Base-by-base conservation (phyloP, 2,888 invertebrate species). In the Drosophila sordidapex region DNA sequence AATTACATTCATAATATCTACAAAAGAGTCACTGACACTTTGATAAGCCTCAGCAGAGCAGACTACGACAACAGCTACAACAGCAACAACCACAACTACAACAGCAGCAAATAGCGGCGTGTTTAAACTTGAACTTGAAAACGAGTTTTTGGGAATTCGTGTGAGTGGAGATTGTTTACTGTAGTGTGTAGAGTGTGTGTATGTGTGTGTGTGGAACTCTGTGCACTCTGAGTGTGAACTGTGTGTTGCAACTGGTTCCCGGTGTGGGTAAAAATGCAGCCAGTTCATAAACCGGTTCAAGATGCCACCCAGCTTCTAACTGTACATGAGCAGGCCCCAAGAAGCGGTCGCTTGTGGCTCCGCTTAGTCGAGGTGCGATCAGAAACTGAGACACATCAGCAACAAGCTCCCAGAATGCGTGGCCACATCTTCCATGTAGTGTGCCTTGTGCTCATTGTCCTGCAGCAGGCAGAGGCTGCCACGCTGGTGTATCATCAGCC, bases 121-220 rank as follows among this genome's bases (percentile, higher is more conserved):
- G 40, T 48, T 80, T 89, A 81, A 91, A 89, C 91, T 91, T 91
- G 91, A 91, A 91, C 91, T 91, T 91, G 91, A 90, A 91, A 91
- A 90, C 82, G 43, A 81, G 90, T 88, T 90, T 81, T 81, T 70
- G 59, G 64, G 57, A 53, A 57, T 60, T 78, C 35, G 10, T 69
- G 29, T 46, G 70, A 68, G 70, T 69, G 72, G 46, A 69, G 69
- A 74, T 56, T 52, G 67, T 64, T 33, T 25, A 70, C 33, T 49
- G 56, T 43, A 13, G 21, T 7, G 46, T 46, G 1, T 7, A 46
- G 46, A 7, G 21, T 46, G 21, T 43, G 40, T 21, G 21, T 21
- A 2, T 43, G n/a, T 11, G n/a, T 43, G 21, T 40, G 36, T 36
- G 38, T 38, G 64, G 21, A 51, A 40, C 56, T 57, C 56, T 57